phyloP scores from a whole-genome alignment of 2,113 vertebrate species.

The Etheostoma spectabile region DNA sequence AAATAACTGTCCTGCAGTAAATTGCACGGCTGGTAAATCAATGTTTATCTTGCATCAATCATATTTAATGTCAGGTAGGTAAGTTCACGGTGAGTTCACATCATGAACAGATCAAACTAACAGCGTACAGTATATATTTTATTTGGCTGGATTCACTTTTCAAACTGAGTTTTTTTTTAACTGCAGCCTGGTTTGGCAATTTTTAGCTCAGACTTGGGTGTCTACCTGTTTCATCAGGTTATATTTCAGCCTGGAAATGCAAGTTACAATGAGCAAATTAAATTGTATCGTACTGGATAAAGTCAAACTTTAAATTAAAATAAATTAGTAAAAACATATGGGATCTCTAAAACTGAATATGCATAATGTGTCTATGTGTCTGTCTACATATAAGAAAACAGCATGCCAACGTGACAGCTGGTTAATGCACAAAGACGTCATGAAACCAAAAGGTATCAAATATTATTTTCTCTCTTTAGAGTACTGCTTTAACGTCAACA shows the following conservation, averaged over 20 bases:
- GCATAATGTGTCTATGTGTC: not conserved
- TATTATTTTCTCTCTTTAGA: not conserved
- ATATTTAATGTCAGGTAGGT: conserved; percentile 12
- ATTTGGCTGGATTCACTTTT: conserved; percentile 37
- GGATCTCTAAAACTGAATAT: not conserved
- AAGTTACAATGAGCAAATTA: conserved; percentile 23
- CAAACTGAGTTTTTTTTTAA: not conserved
- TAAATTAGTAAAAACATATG: not conserved
- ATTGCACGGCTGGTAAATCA: conserved; percentile 30
- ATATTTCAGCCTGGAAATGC: conserved; percentile 23
- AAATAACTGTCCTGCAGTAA: conserved; percentile 31
- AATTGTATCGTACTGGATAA: not conserved
- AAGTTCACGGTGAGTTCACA: conserved; percentile 6
- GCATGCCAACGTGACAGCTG: not conserved
- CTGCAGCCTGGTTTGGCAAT: conserved; percentile 12
- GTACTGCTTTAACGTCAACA: conserved; percentile 2
- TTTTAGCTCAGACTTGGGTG: conserved; percentile 14
- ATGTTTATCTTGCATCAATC: conserved; percentile 8
- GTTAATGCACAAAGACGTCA: not conserved
- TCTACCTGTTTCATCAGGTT: conserved; percentile 55
- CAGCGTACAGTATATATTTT: not conserved
- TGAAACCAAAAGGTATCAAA: not conserved
- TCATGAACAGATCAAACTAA: not conserved
- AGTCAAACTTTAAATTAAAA: not conserved
- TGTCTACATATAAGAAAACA: not conserved